Evolutionary conservation across 35 echinoderm and acorn worm species (phyloP).

Genomic region (Heliocidaris tuberculata): DNA sequence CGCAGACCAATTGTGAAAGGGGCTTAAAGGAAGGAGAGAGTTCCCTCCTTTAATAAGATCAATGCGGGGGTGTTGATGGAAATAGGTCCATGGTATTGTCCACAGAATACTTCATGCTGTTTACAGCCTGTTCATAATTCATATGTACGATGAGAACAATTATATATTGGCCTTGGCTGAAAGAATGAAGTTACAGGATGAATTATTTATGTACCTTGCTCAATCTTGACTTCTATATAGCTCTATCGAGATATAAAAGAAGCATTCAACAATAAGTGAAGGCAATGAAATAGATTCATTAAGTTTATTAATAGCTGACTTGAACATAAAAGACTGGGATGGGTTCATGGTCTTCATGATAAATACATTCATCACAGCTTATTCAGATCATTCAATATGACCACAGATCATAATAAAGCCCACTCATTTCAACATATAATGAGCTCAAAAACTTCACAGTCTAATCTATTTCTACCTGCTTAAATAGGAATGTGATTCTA

Average conservation of each 20-base stretch:
- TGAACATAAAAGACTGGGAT: not conserved
- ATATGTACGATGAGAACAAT: not conserved
- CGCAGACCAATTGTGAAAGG: no score
- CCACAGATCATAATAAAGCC: no score
- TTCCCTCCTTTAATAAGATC: not conserved
- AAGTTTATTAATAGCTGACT: not conserved
- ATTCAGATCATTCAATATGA: no score
- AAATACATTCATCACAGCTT: no score
- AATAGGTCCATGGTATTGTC: conserved; percentile 4
- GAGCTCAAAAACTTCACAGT: no score
- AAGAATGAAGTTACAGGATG: not conserved
- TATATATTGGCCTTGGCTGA: not conserved
- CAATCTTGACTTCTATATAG: not conserved
- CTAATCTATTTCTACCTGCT: no score
- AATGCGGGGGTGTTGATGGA: not conserved
- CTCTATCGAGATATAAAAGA: not conserved
- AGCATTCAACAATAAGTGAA: not conserved
- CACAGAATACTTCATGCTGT: not conserved
- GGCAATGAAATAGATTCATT: not conserved
- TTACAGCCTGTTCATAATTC: not conserved
- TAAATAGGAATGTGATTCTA: no score
- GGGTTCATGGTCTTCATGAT: not conserved
- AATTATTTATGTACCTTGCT: not conserved
- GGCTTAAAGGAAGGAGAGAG: no score
- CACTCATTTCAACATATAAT: no score